Percentiles rank a stretch among this genome's conserved stretches.
These are phyloP conservation scores for Bambusicola thoracicus DNA, from an alignment of 2,113 vertebrate genomes.

Conservation along the genomic window DNA sequence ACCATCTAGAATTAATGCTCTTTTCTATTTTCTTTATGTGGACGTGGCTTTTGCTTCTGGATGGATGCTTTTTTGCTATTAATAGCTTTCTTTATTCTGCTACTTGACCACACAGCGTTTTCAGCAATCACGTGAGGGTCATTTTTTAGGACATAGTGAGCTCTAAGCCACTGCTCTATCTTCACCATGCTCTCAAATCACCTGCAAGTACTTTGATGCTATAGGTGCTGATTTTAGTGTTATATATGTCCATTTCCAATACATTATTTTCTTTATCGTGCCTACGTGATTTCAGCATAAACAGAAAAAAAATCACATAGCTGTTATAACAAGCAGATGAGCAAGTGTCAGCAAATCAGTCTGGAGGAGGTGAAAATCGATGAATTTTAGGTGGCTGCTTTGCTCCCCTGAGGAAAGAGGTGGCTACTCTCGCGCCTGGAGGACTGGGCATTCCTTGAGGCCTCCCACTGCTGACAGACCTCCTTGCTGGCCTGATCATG, in stretches of 20 bases:
- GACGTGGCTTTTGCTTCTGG: not conserved
- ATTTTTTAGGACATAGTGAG: not conserved
- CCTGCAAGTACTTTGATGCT: not conserved
- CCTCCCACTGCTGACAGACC: not conserved
- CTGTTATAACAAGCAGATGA: not conserved
- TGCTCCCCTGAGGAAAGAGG: not conserved
- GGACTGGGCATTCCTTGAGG: not conserved
- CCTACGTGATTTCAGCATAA: not conserved
- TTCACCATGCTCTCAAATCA: not conserved
- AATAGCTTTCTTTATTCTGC: not conserved
- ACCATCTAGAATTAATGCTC: not conserved
- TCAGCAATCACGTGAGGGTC: not conserved
- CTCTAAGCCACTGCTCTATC: not conserved
- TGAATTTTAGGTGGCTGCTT: not conserved
- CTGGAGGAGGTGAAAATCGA: not conserved
- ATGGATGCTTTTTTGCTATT: not conserved
- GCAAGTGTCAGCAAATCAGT: not conserved
- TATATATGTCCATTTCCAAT: not conserved
- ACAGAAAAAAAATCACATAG: not conserved
- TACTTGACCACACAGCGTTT: not conserved
- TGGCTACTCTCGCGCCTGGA: not conserved
- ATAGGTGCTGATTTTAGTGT: not conserved
- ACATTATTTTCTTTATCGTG: not conserved
- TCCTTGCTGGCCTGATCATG: not conserved
- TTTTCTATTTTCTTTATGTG: not conserved